Conservation (phyloP, 1,140 invertebrate species). For the Drosophila trapezifrons region DNA sequence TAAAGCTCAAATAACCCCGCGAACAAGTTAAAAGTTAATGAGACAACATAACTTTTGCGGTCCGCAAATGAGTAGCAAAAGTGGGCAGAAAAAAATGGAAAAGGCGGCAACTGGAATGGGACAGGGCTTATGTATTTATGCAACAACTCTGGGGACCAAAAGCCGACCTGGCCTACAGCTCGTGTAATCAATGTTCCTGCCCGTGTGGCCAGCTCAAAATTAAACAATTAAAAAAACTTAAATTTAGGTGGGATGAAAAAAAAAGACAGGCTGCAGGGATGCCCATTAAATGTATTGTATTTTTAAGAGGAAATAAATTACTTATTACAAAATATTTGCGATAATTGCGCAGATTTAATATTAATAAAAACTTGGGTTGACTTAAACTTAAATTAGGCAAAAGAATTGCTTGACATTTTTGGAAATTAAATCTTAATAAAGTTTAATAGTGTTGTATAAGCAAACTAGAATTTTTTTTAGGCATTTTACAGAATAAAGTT, state of each 20-base stretch:
- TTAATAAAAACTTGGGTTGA: too few relatives aligned
- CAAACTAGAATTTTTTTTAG: too few relatives aligned
- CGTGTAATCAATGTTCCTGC: constrained; percentile 25
- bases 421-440: too few relatives aligned
- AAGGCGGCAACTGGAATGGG: not conserved
- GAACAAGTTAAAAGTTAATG: constrained; percentile 83
- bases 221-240: constrained; percentile 53
- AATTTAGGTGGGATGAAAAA: not conserved
- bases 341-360: too few relatives aligned
- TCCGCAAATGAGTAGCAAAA: constrained; percentile 69
- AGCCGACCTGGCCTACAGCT: constrained; percentile 36
- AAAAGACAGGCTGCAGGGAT: not conserved
- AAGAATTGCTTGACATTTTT: not conserved
- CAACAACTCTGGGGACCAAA: constrained; percentile 23
- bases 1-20: constrained; percentile 74
- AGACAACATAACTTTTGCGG: constrained; percentile 83
- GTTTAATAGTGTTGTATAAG: too few relatives aligned
- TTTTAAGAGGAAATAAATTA: not conserved
- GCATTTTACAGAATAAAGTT: too few relatives aligned
- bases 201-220: constrained; percentile 35
- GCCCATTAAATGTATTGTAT: not conserved
- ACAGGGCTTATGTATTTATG: constrained; percentile 14
- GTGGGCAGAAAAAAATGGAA: constrained; percentile 12
- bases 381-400: not conserved
- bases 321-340: too few relatives aligned